Conservation (phyloP, 2,888 invertebrate species). For the Philereme vetulata region DNA sequence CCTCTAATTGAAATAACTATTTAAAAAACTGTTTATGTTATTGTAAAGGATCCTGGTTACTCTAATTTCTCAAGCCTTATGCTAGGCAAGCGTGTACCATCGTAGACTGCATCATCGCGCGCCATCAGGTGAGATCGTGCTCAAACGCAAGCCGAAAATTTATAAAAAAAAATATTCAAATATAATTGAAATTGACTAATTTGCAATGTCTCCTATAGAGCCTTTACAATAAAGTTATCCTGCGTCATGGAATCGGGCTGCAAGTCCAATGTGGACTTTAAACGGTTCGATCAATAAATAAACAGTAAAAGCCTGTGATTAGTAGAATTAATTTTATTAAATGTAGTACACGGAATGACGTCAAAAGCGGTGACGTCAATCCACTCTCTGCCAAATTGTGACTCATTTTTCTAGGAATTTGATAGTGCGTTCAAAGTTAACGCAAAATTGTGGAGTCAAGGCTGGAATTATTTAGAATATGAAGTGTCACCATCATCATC, state of each 20-base stretch:
- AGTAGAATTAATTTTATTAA: constrained; percentile 25
- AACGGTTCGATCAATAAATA: constrained; percentile 1
- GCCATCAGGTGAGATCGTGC: too few relatives aligned
- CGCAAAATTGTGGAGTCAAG: constrained; percentile 7
- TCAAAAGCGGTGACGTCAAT: constrained; percentile 48
- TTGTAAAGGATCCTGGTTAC: too few relatives aligned
- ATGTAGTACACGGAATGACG: constrained; percentile 39
- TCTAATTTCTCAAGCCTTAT: too few relatives aligned
- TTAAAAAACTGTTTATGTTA: too few relatives aligned
- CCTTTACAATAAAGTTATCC: neutral
- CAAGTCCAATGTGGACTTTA: neutral
- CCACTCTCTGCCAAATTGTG: constrained; percentile 41
- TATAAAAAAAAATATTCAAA: too few relatives aligned
- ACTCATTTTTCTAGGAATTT: constrained; percentile 39
- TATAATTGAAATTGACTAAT: neutral
- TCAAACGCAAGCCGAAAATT: too few relatives aligned
- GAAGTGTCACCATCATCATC: too few relatives aligned
- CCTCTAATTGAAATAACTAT: too few relatives aligned
- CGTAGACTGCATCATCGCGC: too few relatives aligned
- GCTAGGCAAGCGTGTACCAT: too few relatives aligned
- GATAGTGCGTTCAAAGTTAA: constrained; percentile 21
- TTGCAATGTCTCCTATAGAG: neutral
- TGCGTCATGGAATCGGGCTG: constrained; percentile 1
- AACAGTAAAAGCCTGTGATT: constrained; percentile 9
- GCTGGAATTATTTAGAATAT: constrained; percentile 11